Evolutionary conservation across 2,113 vertebrate species (phyloP), one percentile per base, ranked within the genome.

Genomic region (Arothron firmamentum): DNA sequence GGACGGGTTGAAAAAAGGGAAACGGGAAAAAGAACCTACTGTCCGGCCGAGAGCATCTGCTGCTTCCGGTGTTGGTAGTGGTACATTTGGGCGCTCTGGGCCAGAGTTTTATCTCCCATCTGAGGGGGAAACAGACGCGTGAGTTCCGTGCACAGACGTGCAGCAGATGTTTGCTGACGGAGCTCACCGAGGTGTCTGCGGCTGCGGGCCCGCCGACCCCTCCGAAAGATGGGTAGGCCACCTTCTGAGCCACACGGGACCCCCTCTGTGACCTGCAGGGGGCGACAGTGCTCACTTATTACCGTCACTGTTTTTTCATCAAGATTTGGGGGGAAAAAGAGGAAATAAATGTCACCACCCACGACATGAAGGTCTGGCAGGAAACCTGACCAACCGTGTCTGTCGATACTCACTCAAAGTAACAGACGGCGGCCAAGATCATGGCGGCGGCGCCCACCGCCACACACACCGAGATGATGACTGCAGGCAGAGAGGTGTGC

Each of bases 61-160:
- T 98, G 96, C 58, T 98, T 94, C 83, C 97, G 96, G 76, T 97
- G 96, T 69, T 99, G 96, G 80, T 96, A 99, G 85, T 99, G 96
- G 75, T 93, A 98, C 95, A 99, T 94, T 78, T 99, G 96, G 1
- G 95, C 96, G 0, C 89, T 97, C 56, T 95, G 93, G 0, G 94
- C 96, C 83, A 98, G 87, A 0, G 88, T 93, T 57, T 94, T 94
- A 82, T 99, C 96, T 13, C 94, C 95, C 0, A 90, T 86, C 95
- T 98, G 84, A 38, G 14, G 48, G 53, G 1, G 56, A 59, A 74
- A 28, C 8, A 38, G 34, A 10, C 11, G 2, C 11, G 1, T 38
- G 2, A 38, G 12, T 10, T 38, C 34, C 1, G 34, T 12, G 34
- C 11, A 9, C 34, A 54, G 41, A 63, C 68, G n/a, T 15, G 28